Base-by-base conservation (phyloP, 2,797 vertebrate species). In the Artibeus jamaicensis region DNA sequence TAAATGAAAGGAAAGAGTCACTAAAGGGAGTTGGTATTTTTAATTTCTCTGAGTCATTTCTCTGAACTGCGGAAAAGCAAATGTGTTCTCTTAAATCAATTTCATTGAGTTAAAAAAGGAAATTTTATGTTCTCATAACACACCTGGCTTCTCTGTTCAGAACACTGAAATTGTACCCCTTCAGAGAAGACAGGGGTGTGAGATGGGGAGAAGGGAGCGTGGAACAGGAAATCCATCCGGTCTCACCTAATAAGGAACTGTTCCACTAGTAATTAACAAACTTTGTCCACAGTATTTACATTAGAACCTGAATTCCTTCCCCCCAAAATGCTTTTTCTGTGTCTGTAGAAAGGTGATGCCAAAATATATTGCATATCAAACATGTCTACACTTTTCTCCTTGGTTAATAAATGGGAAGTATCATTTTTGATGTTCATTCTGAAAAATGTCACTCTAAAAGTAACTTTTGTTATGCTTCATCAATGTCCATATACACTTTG, bases 11-110 rank as follows among this genome's bases (percentile, higher is more conserved):
- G 14, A 24, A 90, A 92, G 19, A 14, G 34, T 67, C n/a, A 37
- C 3, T 2, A 0, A 81, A 81, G 22, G 22, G 21, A 57, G 6
- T 8, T 65, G 9, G 22, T 79, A 18, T 67, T 90, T 93, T 95
- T 88, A 71, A 82, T 88, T 78, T 95, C n/a, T 76, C 59, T 89
- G 65, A 85, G 48, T 85, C 81, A 90, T 85, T 96, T 46, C 24
- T 83, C 48, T 93, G 59, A 96, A 93, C 92, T 82, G 16, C 5
- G 34, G n/a, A 59, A 92, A 90, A 86, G 32, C 26, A 86, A 96
- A 82, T 76, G 67, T 46, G 10, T 83, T 62, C 71, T 46, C 22
- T 67, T 92, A 95, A 96, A 92, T 89, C 73, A 90, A 82, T 86
- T 74, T 86, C 42, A 87, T 46, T 10, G 88, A 57, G 24, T 78